Conservation (phyloP, 2,113 vertebrate genomes). For the Oryzias woworae region DNA sequence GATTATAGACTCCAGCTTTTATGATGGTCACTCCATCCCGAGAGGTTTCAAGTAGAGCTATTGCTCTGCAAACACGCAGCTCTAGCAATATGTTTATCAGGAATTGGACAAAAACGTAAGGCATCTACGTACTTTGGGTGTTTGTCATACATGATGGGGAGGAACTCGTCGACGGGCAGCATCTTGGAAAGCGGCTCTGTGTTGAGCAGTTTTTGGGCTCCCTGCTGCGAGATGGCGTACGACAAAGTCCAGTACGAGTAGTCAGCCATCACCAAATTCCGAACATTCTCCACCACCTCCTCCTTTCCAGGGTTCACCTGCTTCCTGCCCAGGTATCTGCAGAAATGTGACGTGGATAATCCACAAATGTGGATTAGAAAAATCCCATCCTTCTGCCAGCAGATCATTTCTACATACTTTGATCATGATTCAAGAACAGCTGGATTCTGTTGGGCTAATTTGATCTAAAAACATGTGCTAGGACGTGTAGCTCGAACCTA, state of each 20-base stretch:
- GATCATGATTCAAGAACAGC: neutral
- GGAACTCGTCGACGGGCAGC: conserved; percentile 94
- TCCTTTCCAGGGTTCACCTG: conserved; percentile 87
- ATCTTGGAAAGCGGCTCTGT: conserved; percentile 89
- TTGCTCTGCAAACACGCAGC: too few species aligned
- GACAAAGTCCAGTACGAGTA: conserved; percentile 97
- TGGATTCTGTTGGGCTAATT: neutral
- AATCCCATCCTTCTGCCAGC: neutral
- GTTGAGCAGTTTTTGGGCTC: conserved; percentile 89
- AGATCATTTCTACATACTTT: neutral
- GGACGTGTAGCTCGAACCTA: neutral
- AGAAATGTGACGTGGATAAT: neutral
- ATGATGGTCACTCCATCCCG: neutral
- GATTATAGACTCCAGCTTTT: conserved; percentile 1
- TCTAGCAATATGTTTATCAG: too few species aligned
- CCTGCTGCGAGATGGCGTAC: conserved; percentile 84
- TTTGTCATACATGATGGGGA: conserved; percentile 96
- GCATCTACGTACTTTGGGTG: conserved; percentile 88
- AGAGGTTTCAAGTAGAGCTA: neutral
- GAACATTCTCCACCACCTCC: conserved; percentile 78
- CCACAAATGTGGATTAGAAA: neutral
- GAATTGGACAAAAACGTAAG: too few species aligned
- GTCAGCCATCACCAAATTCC: conserved; percentile 83
- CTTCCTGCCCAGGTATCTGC: conserved; percentile 93
- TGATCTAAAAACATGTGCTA: conserved; percentile 9